These are phyloP conservation scores for Alloplasta piceator DNA, from an alignment of 2,888 invertebrate species.

Conservation along the genomic window DNA sequence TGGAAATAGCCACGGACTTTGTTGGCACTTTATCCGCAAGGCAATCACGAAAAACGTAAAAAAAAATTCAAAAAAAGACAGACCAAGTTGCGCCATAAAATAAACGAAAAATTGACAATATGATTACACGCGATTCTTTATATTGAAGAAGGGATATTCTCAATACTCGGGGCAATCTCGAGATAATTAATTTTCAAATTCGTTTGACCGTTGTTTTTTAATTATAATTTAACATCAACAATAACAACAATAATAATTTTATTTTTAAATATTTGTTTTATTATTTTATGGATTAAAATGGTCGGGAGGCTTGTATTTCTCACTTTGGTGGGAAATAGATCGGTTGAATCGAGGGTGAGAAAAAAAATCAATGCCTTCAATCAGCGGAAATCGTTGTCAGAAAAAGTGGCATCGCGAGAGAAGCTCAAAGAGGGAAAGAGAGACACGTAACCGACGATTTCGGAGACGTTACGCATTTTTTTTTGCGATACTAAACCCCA, in stretches of 20 bases:
- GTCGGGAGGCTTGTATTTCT: slow-evolving; percentile 40
- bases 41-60: too few relatives aligned
- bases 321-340: slow-evolving; percentile 18
- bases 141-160: not conserved
- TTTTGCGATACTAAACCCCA: not conserved
- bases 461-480: slow-evolving; percentile 46
- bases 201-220: too few relatives aligned
- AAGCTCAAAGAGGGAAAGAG: not conserved
- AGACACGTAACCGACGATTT: slow-evolving; percentile 26
- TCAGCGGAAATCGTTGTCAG: slow-evolving; percentile 50
- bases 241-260: too few relatives aligned
- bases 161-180: not conserved
- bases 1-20: not conserved
- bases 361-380: slow-evolving; percentile 56
- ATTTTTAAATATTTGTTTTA: not conserved
- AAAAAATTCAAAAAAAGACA: too few relatives aligned
- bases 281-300: slow-evolving; percentile 27
- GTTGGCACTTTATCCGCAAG: not conserved
- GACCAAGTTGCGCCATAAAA: not conserved
- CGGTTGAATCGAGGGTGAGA: slow-evolving; percentile 7
- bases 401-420: slow-evolving; percentile 26
- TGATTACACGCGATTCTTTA: not conserved
- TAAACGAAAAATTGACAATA: not conserved
- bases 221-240: too few relatives aligned
- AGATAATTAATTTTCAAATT: not conserved